A percentile compares a stretch with the other conserved stretches of the same genome.
Evolutionary conservation across 2,797 vertebrate genomes (phyloP).

Genomic region (Enteromius argenteus): DNA sequence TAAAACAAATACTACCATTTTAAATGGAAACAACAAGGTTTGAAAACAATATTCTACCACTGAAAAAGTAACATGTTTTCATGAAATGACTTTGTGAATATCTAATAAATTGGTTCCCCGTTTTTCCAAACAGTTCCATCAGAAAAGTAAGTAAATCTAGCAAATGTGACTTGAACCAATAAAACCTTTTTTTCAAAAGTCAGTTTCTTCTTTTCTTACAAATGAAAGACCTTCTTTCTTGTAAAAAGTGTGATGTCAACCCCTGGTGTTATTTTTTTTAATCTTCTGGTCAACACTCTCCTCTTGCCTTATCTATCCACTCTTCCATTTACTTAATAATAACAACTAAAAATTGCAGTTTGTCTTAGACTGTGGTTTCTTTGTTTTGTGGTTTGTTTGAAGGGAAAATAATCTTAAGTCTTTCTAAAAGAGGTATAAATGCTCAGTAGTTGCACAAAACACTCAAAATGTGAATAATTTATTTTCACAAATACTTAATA

Average conservation of each 20-base stretch:
- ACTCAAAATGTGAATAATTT: background rate
- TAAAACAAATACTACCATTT: too few species aligned
- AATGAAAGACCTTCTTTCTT: slow-evolving; percentile 17
- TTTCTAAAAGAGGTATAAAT: background rate
- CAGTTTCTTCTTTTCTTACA: slow-evolving; percentile 15
- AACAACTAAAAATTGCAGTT: background rate
- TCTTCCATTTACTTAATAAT: background rate
- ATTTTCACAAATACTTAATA: background rate
- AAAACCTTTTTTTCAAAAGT: background rate
- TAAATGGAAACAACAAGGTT: background rate
- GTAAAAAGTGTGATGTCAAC: slow-evolving; percentile 63
- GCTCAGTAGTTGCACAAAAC: background rate
- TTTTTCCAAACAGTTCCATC: background rate
- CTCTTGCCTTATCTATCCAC: background rate
- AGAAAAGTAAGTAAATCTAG: background rate
- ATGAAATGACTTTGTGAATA: background rate
- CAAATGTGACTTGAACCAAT: background rate
- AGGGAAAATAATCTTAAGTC: background rate
- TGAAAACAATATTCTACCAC: background rate
- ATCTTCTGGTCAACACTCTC: slow-evolving; percentile 54
- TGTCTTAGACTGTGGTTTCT: too few species aligned
- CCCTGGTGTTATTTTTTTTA: slow-evolving; percentile 68
- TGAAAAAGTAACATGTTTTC: background rate
- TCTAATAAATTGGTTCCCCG: background rate
- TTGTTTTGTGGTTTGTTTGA: background rate